A percentile compares a stretch with the other conserved stretches of the same genome.
These are phyloP conservation scores for Patella depressa DNA, from an alignment of 2,888 invertebrate genomes.

Conservation along the genomic window DNA sequence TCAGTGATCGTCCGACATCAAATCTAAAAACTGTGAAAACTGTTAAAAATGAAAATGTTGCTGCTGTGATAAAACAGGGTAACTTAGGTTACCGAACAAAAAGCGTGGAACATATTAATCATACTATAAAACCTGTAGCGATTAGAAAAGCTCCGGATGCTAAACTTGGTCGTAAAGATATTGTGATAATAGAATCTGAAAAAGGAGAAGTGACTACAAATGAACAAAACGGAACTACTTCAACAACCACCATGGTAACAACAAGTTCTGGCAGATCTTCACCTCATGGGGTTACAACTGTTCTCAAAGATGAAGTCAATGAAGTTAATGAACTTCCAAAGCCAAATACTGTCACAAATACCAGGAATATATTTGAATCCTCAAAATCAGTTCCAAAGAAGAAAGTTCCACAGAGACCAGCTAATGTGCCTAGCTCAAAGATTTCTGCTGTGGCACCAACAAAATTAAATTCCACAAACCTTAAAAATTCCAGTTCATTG, in stretches of 20 bases:
- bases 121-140: not conserved
- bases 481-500: constrained; percentile 19
- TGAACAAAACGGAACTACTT: not conserved
- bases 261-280: constrained; percentile 5
- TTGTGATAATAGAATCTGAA: constrained; percentile 34
- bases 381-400: constrained; percentile 16
- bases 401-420: not conserved
- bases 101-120: constrained; percentile 27
- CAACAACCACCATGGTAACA: not conserved
- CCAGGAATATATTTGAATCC: constrained; percentile 85
- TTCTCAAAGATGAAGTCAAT: constrained; percentile 12
- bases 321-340: constrained; percentile 81
- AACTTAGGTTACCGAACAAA: not conserved
- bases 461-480: constrained; percentile 1
- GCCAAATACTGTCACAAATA: constrained; percentile 88
- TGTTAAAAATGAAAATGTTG: not conserved
- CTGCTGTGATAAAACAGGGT: not conserved
- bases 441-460: not conserved
- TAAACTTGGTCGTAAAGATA: constrained; percentile 26
- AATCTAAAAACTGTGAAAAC: not conserved
- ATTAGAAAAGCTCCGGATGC: constrained; percentile 28
- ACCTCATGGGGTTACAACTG: not conserved
- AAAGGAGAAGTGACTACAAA: not conserved
- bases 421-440: not conserved
- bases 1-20: constrained; percentile 25